A percentile compares a stretch with the other conserved stretches of the same genome.
phyloP scores from a whole-genome alignment of 2,888 invertebrate species.

The Ischnus inquisitorius region DNA sequence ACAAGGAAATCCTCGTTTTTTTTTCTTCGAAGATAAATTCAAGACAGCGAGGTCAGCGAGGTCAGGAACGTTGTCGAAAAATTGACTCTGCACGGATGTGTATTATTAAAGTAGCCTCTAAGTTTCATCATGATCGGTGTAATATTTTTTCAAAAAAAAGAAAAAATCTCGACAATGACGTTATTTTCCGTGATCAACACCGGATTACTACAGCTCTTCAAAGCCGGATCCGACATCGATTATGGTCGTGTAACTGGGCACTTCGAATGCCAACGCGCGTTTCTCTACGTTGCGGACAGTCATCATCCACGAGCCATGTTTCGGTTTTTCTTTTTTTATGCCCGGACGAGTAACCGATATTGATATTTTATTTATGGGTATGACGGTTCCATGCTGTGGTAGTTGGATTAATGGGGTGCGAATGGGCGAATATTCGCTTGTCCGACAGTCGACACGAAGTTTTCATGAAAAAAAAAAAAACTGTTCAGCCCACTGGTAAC shows the following conservation, averaged over 20 bases:
- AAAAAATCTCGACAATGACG: too few relatives aligned
- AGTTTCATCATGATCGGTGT: too few relatives aligned
- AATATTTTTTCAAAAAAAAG: too few relatives aligned
- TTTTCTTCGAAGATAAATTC: too few relatives aligned
- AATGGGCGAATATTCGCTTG: slow-evolving; percentile 21
- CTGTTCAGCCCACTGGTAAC: background rate
- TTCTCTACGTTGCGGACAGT: slow-evolving; percentile 51
- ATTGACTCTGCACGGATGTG: too few relatives aligned
- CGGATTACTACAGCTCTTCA: too few relatives aligned
- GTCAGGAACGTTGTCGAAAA: too few relatives aligned
- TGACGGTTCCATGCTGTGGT: background rate
- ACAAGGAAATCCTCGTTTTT: too few relatives aligned
- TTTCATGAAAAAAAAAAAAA: background rate
- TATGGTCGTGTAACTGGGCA: slow-evolving; percentile 47
- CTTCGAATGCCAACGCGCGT: slow-evolving; percentile 46
- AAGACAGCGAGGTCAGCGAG: too few relatives aligned
- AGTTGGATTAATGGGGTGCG: slow-evolving; percentile 24
- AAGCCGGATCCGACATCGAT: too few relatives aligned
- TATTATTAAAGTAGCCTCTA: too few relatives aligned
- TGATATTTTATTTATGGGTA: slow-evolving; percentile 21
- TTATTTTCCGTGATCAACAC: too few relatives aligned
- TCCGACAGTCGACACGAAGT: background rate
- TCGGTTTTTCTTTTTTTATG: background rate
- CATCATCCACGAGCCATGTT: slow-evolving; percentile 19
- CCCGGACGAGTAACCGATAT: background rate